phyloP scores from a whole-genome alignment of 2,113 vertebrate species.

The Corythornis vintsioides region DNA sequence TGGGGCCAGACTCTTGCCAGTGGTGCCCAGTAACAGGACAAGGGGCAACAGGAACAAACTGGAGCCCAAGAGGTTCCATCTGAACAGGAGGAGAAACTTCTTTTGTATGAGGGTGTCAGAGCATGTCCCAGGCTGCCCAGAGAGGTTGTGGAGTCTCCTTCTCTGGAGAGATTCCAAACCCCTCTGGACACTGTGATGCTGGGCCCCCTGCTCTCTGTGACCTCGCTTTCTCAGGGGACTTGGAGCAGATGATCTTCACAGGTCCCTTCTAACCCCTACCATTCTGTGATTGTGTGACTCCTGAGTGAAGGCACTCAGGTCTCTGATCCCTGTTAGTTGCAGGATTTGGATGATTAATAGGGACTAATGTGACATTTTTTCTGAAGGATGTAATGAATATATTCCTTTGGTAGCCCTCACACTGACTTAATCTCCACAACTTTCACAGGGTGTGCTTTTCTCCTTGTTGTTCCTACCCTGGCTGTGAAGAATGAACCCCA shows the following conservation, averaged over 20 bases:
- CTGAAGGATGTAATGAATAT: neutral
- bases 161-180: too few relatives aligned
- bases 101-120: too few relatives aligned
- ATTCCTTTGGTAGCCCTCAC: neutral
- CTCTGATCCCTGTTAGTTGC: neutral
- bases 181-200: too few relatives aligned
- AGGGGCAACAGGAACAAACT: neutral
- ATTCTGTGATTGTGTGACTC: too few relatives aligned
- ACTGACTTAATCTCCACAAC: neutral
- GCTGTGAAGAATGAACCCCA: constrained; percentile 1
- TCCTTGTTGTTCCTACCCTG: neutral
- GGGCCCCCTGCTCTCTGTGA: too few relatives aligned
- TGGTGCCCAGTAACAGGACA: neutral
- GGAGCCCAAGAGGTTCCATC: neutral
- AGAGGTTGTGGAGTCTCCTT: too few relatives aligned
- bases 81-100: neutral
- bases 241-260: too few relatives aligned
- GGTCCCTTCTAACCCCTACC: too few relatives aligned
- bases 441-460: neutral
- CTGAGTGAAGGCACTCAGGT: neutral
- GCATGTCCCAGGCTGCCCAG: too few relatives aligned
- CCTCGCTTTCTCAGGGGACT: too few relatives aligned
- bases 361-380: neutral
- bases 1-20: neutral
- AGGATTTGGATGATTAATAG: neutral